phyloP scores from a whole-genome alignment of 2,888 invertebrate species.

The Ennomos quercinarius region DNA sequence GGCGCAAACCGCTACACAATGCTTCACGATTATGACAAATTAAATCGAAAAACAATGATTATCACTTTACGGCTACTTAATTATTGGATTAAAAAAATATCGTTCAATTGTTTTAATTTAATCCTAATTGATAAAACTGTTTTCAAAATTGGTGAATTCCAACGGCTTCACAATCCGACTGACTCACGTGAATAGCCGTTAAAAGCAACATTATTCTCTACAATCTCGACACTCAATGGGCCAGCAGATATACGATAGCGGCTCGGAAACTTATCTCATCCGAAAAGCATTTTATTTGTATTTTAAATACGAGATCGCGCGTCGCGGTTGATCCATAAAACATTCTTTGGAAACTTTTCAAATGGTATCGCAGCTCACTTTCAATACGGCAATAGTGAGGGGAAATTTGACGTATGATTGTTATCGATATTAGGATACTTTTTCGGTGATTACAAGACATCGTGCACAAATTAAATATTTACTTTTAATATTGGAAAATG shows the following conservation, averaged over 20 bases:
- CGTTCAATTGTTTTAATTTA: too few relatives aligned
- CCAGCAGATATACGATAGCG: slow-evolving; percentile 5
- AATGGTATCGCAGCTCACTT: slow-evolving; percentile 29
- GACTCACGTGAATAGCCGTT: too few relatives aligned
- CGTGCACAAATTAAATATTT: too few relatives aligned
- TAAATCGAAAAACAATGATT: too few relatives aligned
- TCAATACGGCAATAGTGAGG: slow-evolving; percentile 27
- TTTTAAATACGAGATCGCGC: slow-evolving; percentile 39
- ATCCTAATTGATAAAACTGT: too few relatives aligned
- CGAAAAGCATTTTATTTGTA: slow-evolving; percentile 36
- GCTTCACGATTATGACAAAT: too few relatives aligned
- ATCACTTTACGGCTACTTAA: too few relatives aligned
- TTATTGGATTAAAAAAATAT: too few relatives aligned
- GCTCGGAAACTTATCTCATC: slow-evolving; percentile 41
- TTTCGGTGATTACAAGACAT: background rate
- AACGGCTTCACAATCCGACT: too few relatives aligned
- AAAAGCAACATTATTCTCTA: background rate
- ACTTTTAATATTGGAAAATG: too few relatives aligned
- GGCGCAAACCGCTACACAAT: too few relatives aligned
- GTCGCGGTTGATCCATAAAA: slow-evolving; percentile 37
- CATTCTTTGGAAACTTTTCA: slow-evolving; percentile 38
- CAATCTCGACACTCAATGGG: background rate
- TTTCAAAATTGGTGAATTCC: too few relatives aligned
- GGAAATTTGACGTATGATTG: slow-evolving; percentile 1
- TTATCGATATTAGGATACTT: slow-evolving; percentile 12